A percentile compares a stretch with the other conserved stretches of the same genome.
Evolutionary conservation across 2,888 invertebrate species (phyloP).

Genomic region (Ophion ventricosus): DNA sequence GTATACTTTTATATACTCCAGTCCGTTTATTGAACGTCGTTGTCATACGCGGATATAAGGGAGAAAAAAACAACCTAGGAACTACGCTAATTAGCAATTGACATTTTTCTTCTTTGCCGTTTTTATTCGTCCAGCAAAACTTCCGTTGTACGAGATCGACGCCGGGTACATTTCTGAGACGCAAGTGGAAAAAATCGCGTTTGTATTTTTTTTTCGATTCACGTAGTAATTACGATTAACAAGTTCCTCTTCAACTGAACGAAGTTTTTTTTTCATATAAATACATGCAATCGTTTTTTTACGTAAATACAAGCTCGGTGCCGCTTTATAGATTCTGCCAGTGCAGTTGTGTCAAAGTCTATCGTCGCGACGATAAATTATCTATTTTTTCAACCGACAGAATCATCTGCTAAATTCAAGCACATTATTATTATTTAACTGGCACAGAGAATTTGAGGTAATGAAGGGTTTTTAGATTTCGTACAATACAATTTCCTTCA

Average conservation of each 20-base stretch:
- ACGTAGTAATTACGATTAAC: background rate
- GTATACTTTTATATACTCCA: background rate
- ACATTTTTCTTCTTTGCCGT: conserved; percentile 6
- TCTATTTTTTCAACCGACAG: too few species aligned
- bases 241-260: background rate
- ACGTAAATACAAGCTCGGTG: background rate
- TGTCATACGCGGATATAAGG: conserved; percentile 6
- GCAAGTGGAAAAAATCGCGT: background rate
- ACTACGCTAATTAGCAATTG: conserved; percentile 19
- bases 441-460: too few species aligned
- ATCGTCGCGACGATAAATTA: too few species aligned
- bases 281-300: background rate
- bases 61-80: background rate
- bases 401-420: too few species aligned
- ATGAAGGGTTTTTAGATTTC: too few species aligned
- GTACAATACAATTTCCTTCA: too few species aligned
- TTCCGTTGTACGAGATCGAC: background rate
- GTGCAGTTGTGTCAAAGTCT: too few species aligned
- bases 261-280: background rate
- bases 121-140: background rate
- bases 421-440: too few species aligned
- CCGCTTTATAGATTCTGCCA: too few species aligned
- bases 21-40: background rate
- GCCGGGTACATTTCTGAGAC: background rate
- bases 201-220: background rate